Base-by-base conservation (phyloP, 2,888 invertebrate genomes). In the Megastigmus dorsalis region DNA sequence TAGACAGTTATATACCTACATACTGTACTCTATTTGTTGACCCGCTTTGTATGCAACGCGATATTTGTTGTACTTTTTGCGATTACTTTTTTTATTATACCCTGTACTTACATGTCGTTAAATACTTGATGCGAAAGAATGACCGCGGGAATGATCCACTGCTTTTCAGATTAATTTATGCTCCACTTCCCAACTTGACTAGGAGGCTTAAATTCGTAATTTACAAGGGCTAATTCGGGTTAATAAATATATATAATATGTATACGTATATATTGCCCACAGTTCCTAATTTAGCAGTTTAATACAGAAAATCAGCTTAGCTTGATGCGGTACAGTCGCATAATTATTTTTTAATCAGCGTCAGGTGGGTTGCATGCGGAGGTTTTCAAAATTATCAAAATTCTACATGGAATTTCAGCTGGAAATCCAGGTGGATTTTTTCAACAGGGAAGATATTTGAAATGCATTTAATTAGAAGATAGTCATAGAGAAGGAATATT, bases 11-110 rank as follows among this genome's bases (percentile, higher is more conserved):
- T 23, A 33, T 43, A 23, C 50, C 33, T 52, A n/a, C 18, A 33
- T 43, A 23, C 50, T 33, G 9, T 55, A n/a, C n/a, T 50, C 69
- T 70, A 74, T 70, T 74, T 74, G n/a, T 62, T 59, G 65, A 69
- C 43, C 30, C 63, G 43, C 59, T 74, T 70, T 70, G 43, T 66
- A 52, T 52, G 33, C n/a, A n/a, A 20, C 50, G 43, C 38, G 48
- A 60, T 54, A 15, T 33, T n/a, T n/a, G n/a, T n/a, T 45, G 26
- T 57, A 20, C 33, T 38, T 18, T 43, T n/a, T n/a, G n/a, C n/a
- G n/a, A 15, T 36, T n/a, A 7, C n/a, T 2, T 59, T 68, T 23
- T 33, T 48, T 3, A 4, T 50, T 41, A 13, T 57, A n/a, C n/a
- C 28, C 7, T 23, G 30, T 5, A 28, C n/a, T 6, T n/a, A 3